Percentiles rank a stretch among this genome's conserved stretches.
phyloP scores from a whole-genome alignment of 2,113 vertebrate species.

The Brachyhypopomus gauderio region DNA sequence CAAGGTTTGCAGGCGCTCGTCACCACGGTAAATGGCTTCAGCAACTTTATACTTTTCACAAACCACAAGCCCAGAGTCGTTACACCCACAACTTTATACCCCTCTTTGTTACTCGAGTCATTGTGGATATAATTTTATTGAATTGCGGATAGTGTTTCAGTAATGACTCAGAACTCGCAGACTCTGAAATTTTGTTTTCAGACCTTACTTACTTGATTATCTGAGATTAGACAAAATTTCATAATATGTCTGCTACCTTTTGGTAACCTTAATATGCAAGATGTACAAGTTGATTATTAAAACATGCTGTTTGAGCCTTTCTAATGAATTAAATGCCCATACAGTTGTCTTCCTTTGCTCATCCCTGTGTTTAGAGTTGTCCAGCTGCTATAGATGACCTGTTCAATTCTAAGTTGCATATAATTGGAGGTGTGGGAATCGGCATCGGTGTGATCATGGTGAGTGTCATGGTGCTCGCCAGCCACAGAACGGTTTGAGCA shows the following conservation, averaged over 20 bases:
- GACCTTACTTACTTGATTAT: too few species aligned
- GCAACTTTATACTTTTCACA: not conserved
- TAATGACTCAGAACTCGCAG: too few species aligned
- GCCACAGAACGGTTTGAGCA: too few species aligned
- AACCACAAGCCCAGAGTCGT: not conserved
- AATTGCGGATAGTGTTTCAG: too few species aligned
- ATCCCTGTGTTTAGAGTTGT: constrained; percentile 72
- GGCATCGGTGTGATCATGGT: constrained; percentile 92
- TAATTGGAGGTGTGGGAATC: constrained; percentile 89
- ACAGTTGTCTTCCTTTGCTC: not conserved
- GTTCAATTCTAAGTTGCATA: constrained; percentile 85
- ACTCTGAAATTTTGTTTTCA: too few species aligned
- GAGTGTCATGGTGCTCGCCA: constrained; percentile 50
- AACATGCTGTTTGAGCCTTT: not conserved
- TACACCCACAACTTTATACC: not conserved
- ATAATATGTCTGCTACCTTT: too few species aligned
- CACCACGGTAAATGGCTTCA: constrained; percentile 71
- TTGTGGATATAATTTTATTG: too few species aligned
- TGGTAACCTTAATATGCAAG: not conserved
- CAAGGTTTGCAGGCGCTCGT: rapidly evolving
- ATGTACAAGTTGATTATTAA: not conserved
- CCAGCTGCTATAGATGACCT: constrained; percentile 77
- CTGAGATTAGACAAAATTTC: too few species aligned
- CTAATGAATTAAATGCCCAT: not conserved
- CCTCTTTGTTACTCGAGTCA: too few species aligned